These are phyloP conservation scores for Synergus itoensis DNA, from an alignment of 2,888 invertebrate species.

Conservation along the genomic window DNA sequence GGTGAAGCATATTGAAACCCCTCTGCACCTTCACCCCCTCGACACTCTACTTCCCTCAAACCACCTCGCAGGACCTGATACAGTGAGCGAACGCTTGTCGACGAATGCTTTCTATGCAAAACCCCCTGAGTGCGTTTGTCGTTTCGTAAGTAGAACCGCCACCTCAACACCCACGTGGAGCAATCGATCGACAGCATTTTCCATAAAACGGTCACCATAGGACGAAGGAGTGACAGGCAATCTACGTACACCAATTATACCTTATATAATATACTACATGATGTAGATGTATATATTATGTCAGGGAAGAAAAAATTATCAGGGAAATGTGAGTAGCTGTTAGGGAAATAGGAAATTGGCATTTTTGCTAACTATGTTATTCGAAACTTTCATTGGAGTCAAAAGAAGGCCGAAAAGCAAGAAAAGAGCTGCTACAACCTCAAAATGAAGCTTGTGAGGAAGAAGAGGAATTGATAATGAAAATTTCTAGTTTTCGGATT, in stretches of 20 bases:
- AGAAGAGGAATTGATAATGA: no score
- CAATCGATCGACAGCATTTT: conserved; percentile 63
- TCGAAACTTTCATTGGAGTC: no score
- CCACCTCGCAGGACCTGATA: conserved; percentile 56
- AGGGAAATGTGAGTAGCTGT: no score
- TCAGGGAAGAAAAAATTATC: no score
- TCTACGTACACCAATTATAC: conserved; percentile 55
- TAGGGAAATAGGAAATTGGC: no score
- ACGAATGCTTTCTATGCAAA: conserved; percentile 61
- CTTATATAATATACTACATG: not conserved
- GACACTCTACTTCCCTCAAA: conserved; percentile 50
- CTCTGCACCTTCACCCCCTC: conserved; percentile 60
- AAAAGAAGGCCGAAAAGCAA: no score
- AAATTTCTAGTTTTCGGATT: no score
- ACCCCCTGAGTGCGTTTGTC: conserved; percentile 70
- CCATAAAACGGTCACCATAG: conserved; percentile 56
- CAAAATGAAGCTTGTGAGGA: no score
- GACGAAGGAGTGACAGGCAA: conserved; percentile 69
- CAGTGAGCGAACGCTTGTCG: conserved; percentile 50
- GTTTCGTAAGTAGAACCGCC: conserved; percentile 63
- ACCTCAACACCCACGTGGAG: conserved; percentile 53
- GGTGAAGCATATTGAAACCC: conserved; percentile 72
- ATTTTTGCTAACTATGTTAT: no score
- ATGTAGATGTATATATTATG: no score
- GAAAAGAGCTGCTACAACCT: no score